These are phyloP conservation scores for Apodemia duryi DNA, from an alignment of 2,888 invertebrate genomes.

Conservation along the genomic window DNA sequence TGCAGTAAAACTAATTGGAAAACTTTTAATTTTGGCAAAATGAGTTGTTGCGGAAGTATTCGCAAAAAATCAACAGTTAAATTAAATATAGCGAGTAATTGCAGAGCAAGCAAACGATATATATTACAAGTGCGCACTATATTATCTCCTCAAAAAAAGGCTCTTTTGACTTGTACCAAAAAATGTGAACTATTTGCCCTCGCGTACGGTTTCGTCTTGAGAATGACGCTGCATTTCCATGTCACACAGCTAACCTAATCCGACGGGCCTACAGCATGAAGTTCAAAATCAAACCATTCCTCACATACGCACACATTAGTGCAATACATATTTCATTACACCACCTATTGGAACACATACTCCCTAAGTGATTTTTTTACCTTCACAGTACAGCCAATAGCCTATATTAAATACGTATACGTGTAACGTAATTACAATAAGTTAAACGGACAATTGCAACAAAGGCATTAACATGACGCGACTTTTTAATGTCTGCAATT, in stretches of 20 bases:
- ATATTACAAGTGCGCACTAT: not conserved
- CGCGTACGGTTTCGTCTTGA: constrained; percentile 46
- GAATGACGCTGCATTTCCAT: constrained; percentile 53
- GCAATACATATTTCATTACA: not conserved
- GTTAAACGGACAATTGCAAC: constrained; percentile 3
- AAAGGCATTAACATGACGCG: constrained; percentile 8
- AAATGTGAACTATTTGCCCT: constrained; percentile 39
- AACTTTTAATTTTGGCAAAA: too few relatives aligned
- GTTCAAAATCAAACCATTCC: constrained; percentile 30
- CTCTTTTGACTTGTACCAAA: constrained; percentile 40
- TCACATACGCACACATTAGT: constrained; percentile 10
- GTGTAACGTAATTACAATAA: not conserved
- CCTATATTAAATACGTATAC: not conserved
- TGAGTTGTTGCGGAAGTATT: too few relatives aligned
- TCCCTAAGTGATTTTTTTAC: not conserved
- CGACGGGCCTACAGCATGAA: constrained; percentile 33
- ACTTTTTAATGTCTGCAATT: constrained; percentile 11
- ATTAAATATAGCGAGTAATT: too few relatives aligned
- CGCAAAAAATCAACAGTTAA: too few relatives aligned
- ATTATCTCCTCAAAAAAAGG: constrained; percentile 12
- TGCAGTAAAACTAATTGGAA: too few relatives aligned
- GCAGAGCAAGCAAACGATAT: too few relatives aligned
- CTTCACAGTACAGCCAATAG: not conserved
- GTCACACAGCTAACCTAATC: constrained; percentile 39
- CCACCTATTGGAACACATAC: not conserved